These are phyloP conservation scores for Dynastes grantii DNA, from an alignment of 2,888 invertebrate species.

Conservation along the genomic window DNA sequence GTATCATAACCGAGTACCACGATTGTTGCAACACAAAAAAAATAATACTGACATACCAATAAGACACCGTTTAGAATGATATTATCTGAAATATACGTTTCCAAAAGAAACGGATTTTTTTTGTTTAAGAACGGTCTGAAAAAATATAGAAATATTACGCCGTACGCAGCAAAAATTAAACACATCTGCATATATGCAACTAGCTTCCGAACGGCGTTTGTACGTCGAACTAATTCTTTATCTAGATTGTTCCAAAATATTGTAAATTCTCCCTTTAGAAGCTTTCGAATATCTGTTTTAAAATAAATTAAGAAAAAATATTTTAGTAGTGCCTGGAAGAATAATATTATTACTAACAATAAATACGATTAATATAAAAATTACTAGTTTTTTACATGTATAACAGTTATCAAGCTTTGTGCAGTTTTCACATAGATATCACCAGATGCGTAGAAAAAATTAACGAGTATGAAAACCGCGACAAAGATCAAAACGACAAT, in stretches of 20 bases:
- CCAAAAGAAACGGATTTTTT: background rate
- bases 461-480: background rate
- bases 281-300: background rate
- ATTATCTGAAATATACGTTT: background rate
- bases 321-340: background rate
- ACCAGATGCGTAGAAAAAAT: background rate
- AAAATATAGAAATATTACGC: background rate
- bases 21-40: constrained; percentile 8
- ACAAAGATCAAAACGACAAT: background rate
- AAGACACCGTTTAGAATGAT: background rate
- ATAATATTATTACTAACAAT: too few relatives aligned
- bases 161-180: background rate
- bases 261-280: background rate
- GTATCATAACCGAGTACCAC: constrained; percentile 10
- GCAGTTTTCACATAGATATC: background rate
- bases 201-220: background rate
- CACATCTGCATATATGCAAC: background rate
- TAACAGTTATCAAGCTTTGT: constrained; percentile 1
- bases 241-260: background rate
- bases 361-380: too few relatives aligned
- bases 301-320: constrained; percentile 8
- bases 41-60: constrained; percentile 7
- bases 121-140: background rate
- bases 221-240: background rate
- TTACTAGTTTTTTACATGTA: background rate